Evolutionary conservation across 2,797 vertebrate genomes (phyloP).

Genomic region (Xenopus petersii): DNA sequence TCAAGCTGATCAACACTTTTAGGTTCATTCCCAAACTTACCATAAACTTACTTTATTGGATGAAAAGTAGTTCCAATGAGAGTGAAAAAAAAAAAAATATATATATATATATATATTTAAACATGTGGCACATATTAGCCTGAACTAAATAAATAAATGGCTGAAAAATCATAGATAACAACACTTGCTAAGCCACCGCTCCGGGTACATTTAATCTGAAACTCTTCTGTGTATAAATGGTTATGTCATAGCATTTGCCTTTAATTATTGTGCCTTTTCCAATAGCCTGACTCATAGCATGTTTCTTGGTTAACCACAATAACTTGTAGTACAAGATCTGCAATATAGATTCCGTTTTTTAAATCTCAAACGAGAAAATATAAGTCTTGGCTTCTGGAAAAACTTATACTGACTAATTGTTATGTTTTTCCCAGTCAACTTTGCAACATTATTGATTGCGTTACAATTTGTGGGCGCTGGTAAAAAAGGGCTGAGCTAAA

Average conservation of each 20-base stretch:
- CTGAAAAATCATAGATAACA: slow-evolving; percentile 68
- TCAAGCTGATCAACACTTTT: not conserved
- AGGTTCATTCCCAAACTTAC: not conserved
- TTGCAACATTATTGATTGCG: slow-evolving; percentile 20
- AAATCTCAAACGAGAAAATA: slow-evolving; percentile 38
- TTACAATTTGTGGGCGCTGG: too few species aligned
- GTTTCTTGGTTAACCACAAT: slow-evolving; percentile 77
- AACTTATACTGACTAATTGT: slow-evolving; percentile 18
- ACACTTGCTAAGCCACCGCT: slow-evolving; percentile 69
- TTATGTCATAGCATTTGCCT: slow-evolving; percentile 81
- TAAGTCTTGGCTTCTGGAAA: slow-evolving; percentile 64
- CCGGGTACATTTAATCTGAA: slow-evolving; percentile 72
- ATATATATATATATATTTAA: slow-evolving; percentile 50
- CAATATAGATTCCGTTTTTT: slow-evolving; percentile 63
- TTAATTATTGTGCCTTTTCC: slow-evolving; percentile 75
- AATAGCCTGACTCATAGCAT: slow-evolving; percentile 71
- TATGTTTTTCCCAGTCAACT: slow-evolving; percentile 23
- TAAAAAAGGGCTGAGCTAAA: too few species aligned
- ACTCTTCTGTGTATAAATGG: slow-evolving; percentile 71
- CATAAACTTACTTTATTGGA: not conserved
- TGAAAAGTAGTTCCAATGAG: not conserved
- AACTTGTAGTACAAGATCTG: slow-evolving; percentile 73
- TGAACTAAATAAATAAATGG: slow-evolving; percentile 62
- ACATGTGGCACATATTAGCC: slow-evolving; percentile 72
- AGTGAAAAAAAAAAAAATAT: slow-evolving; percentile 25